These are phyloP conservation scores for Halyomorpha halys DNA, from an alignment of 1,140 invertebrate genomes.

Conservation along the genomic window DNA sequence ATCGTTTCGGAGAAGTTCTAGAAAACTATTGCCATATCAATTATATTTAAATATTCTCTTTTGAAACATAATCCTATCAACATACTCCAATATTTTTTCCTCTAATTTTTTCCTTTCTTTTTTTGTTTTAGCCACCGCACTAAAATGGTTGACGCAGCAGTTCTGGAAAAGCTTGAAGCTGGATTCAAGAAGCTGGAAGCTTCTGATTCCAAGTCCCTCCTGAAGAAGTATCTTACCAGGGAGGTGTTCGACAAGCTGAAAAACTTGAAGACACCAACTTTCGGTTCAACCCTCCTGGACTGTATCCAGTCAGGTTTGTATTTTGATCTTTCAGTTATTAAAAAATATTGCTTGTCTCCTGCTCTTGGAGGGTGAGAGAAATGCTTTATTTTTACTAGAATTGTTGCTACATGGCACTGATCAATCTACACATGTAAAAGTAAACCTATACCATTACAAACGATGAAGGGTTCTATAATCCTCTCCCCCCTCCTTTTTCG, in stretches of 20 bases:
- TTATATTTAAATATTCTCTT: too few species aligned
- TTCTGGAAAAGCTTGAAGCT: conserved; percentile 78
- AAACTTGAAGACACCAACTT: conserved; percentile 73
- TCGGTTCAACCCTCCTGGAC: conserved; percentile 80
- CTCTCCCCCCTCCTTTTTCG: background rate
- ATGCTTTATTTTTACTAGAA: too few species aligned
- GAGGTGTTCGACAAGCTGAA: conserved; percentile 84
- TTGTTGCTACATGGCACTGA: too few species aligned
- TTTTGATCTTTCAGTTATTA: background rate
- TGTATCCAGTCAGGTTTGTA: conserved; percentile 75
- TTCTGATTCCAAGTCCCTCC: conserved; percentile 84
- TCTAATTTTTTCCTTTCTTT: too few species aligned
- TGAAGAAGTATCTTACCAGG: conserved; percentile 88
- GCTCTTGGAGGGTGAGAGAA: too few species aligned
- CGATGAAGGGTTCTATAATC: too few species aligned
- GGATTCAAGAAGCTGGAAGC: conserved; percentile 76
- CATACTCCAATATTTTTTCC: too few species aligned
- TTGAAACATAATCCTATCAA: too few species aligned
- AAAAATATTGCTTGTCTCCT: too few species aligned
- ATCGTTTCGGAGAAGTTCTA: too few species aligned
- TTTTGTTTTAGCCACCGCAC: background rate
- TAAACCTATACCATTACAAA: background rate
- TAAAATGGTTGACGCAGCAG: conserved; percentile 61
- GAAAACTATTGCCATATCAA: too few species aligned
- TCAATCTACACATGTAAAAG: background rate